Evolutionary conservation across 1,140 invertebrate genomes (phyloP).

Genomic region (Periplaneta americana): DNA sequence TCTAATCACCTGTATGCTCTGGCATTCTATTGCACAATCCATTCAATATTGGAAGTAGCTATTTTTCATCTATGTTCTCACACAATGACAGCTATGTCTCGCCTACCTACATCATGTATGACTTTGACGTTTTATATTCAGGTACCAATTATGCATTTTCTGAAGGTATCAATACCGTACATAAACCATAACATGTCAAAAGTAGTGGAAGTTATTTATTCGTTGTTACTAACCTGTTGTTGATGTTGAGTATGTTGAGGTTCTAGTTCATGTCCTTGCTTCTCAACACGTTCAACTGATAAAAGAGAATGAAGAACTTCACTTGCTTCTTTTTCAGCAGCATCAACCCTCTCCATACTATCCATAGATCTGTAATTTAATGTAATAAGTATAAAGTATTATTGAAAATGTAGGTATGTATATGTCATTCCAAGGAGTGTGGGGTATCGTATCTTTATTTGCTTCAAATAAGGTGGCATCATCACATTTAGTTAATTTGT

Average conservation of each 20-base stretch:
- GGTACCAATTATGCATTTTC: too few relatives aligned
- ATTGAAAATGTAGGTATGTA: neutral
- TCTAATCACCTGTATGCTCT: too few relatives aligned
- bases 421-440: neutral
- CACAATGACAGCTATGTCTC: too few relatives aligned
- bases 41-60: too few relatives aligned
- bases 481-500: neutral
- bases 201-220: too few relatives aligned
- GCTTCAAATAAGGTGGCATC: neutral
- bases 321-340: constrained; percentile 57
- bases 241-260: constrained; percentile 1
- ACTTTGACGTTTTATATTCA: too few relatives aligned
- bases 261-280: constrained; percentile 34
- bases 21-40: too few relatives aligned
- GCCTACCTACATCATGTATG: too few relatives aligned
- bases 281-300: constrained; percentile 50
- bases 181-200: too few relatives aligned
- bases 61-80: too few relatives aligned
- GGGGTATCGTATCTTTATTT: neutral
- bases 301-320: constrained; percentile 56
- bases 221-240: constrained; percentile 8
- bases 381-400: neutral
- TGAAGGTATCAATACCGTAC: too few relatives aligned
- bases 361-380: neutral
- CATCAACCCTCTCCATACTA: constrained; percentile 24